Evolutionary conservation across 2,888 invertebrate genomes (phyloP).

Genomic region (Meiosimyza decipiens): DNA sequence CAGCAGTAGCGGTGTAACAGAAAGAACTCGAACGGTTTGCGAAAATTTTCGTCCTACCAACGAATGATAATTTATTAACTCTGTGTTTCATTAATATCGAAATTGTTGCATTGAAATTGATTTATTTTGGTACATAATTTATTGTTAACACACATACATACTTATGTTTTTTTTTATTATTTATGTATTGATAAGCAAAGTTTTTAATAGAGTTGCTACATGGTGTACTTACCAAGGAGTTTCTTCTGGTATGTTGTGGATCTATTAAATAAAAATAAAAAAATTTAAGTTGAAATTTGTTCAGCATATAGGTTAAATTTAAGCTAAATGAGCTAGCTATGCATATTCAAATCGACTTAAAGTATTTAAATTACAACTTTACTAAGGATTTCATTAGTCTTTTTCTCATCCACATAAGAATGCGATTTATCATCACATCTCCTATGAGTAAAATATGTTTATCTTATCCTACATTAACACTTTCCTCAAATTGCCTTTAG

Average conservation of each 20-base stretch:
- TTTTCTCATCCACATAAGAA: too few species aligned
- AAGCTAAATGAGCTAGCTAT: too few species aligned
- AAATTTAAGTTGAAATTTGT: too few species aligned
- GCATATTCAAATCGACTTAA: too few species aligned
- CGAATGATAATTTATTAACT: not conserved
- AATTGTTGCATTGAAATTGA: constrained; percentile 9
- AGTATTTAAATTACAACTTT: too few species aligned
- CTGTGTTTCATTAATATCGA: constrained; percentile 14
- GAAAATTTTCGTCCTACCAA: not conserved
- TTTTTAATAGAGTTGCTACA: constrained; percentile 5
- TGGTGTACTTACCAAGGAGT: constrained; percentile 30
- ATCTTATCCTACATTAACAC: not conserved
- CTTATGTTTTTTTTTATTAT: not conserved
- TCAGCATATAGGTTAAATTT: too few species aligned
- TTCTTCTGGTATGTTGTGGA: constrained; percentile 16
- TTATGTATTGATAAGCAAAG: constrained; percentile 41
- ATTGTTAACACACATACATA: not conserved
- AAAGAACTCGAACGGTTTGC: not conserved
- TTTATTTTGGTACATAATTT: constrained; percentile 2
- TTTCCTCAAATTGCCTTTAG: not conserved
- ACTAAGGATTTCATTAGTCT: too few species aligned
- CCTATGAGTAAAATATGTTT: too few species aligned
- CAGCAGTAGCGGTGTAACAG: not conserved
- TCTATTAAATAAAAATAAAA: too few species aligned
- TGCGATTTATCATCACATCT: too few species aligned